Evolutionary conservation across 2,113 vertebrate genomes (phyloP), one percentile per base, ranked within the genome.

Genomic region (Phodopus roborovskii): DNA sequence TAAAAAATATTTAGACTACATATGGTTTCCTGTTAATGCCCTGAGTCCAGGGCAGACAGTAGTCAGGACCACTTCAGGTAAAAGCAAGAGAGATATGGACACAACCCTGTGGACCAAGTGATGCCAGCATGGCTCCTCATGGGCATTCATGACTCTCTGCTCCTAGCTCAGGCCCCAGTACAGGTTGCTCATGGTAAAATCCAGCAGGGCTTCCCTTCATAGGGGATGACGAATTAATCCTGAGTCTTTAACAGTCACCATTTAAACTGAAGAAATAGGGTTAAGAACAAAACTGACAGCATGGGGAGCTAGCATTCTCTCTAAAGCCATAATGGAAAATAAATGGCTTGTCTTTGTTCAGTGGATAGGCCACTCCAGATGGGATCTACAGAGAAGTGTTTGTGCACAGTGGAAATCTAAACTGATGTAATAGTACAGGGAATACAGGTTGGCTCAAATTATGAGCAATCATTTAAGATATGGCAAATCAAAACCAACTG

Each of bases 81-180:
- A 66, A 13, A n/a, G 6, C 22, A 17, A 64, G n/a, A 36, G 68
- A 66, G 26, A 1, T 68, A 2, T 7, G 1, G 3, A 60, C 0
- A 13, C 33, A 11, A 2, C 15, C 20, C 15, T 1, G 6, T 17
- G 48, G 71, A 19, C 50, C 22, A 16, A 66, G n/a, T 5, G 20
- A 83, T 7, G 36, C 39, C 26, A 13, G 7, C 0, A 78, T 36
- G 28, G 4, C 60, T n/a, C 26, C 0, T 58, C 0, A 42, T 17
- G 3, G 50, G 60, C 20, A 19, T 48, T 0, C 16, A 5, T 8
- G 4, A 8, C 3, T 30, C 19, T 74, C 50, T 7, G 2, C 13
- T 62, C 39, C 64, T 16, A 10, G 24, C 0, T 17, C n/a, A 15
- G 0, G 7, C 33, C 24, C 45, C 5, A 22, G 83, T 15, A 56